Percentiles rank a stretch among this genome's conserved stretches.
These are phyloP conservation scores for Callithrix jacchus DNA, from an alignment of 2,113 vertebrate genomes.

Conservation along the genomic window DNA sequence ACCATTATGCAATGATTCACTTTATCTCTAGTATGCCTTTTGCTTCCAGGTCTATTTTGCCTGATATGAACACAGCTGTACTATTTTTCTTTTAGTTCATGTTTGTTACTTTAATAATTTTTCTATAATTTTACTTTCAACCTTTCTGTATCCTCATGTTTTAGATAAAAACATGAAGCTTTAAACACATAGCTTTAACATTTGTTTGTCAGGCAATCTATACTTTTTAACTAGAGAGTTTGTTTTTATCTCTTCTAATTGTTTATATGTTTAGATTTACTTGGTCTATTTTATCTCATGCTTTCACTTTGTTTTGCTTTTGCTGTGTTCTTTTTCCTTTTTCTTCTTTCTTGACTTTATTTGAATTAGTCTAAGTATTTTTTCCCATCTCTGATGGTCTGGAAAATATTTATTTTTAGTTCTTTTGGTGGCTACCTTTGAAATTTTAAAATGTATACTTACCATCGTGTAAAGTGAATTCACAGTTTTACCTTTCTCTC, in stretches of 20 bases:
- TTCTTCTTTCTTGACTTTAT: not conserved
- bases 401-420: not conserved
- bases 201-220: not conserved
- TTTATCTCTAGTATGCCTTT: not conserved
- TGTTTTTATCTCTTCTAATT: slow-evolving; percentile 22
- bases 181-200: not conserved
- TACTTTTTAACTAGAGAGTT: not conserved
- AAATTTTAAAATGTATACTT: not conserved
- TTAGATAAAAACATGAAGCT: not conserved
- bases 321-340: not conserved
- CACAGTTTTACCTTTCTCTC: not conserved
- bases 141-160: not conserved
- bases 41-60: not conserved
- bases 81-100: not conserved
- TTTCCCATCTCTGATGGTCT: not conserved
- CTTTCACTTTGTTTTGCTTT: not conserved
- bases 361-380: not conserved
- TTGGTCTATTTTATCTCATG: not conserved
- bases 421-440: not conserved
- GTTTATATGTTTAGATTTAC: not conserved
- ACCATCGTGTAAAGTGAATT: not conserved
- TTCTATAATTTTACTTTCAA: not conserved
- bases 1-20: not conserved
- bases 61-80: not conserved
- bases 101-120: not conserved